A percentile compares a stretch with the other conserved stretches of the same genome.
phyloP scores from a whole-genome alignment of 2,797 vertebrate species.

The Periparus ater region DNA sequence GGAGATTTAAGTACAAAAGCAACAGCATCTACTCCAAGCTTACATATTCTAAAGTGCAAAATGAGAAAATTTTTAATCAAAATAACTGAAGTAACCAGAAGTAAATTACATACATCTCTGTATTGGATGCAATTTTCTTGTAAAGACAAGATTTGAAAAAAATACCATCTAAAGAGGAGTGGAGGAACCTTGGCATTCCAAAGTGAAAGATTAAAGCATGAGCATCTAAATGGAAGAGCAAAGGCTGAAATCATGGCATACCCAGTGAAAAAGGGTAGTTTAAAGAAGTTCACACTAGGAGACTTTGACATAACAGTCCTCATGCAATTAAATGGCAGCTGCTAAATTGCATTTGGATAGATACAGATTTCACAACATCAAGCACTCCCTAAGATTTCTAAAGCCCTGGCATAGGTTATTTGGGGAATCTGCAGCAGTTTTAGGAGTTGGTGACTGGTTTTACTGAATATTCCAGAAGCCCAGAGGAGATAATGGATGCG shows the following conservation, averaged over 20 bases:
- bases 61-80: slow-evolving; percentile 5
- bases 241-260: neutral
- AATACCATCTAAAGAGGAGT: neutral
- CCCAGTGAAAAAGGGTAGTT: neutral
- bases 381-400: neutral
- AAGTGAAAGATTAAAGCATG: neutral
- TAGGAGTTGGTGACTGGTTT: neutral
- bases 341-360: neutral
- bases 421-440: neutral
- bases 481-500: neutral
- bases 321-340: neutral
- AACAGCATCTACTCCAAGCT: neutral
- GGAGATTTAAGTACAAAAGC: neutral
- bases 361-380: neutral
- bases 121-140: neutral
- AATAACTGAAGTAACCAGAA: neutral
- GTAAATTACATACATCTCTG: neutral
- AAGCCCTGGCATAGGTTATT: neutral
- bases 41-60: neutral
- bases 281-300: neutral
- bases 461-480: neutral
- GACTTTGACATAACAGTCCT: neutral
- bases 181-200: neutral
- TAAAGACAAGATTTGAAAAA: neutral
- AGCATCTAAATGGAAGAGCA: neutral